These are phyloP conservation scores for Pogona vitticeps DNA, from an alignment of 2,113 vertebrate genomes.

Conservation along the genomic window DNA sequence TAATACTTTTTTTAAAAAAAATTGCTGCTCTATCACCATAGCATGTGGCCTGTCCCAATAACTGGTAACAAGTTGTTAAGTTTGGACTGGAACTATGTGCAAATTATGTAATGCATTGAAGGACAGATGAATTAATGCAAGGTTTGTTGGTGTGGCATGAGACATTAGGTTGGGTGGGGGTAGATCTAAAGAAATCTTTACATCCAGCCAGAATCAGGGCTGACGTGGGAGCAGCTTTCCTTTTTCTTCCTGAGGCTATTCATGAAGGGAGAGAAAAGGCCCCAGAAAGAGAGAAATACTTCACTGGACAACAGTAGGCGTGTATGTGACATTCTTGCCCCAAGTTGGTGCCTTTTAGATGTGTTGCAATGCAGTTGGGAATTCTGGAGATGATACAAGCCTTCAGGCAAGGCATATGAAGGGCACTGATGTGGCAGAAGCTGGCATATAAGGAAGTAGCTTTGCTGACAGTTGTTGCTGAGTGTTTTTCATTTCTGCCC, in stretches of 20 bases:
- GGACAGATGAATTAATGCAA: not conserved
- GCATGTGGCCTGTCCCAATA: not conserved
- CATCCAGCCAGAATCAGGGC: not conserved
- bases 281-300: not conserved
- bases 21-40: not conserved
- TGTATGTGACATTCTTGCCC: not conserved
- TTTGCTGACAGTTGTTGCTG: not conserved
- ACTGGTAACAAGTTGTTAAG: not conserved
- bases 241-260: not conserved
- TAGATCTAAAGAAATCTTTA: not conserved
- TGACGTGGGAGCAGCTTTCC: not conserved
- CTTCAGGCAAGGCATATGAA: not conserved
- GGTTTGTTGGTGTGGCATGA: not conserved
- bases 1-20: too few species aligned
- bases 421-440: not conserved
- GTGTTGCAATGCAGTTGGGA: not conserved
- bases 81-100: not conserved
- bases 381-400: not conserved
- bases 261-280: too few species aligned
- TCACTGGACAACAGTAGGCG: not conserved
- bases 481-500: not conserved
- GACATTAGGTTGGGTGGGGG: not conserved
- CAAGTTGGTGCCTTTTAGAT: not conserved
- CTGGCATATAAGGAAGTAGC: not conserved
- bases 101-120: not conserved